These are phyloP conservation scores for Alauda arvensis DNA, from an alignment of 2,797 vertebrate genomes.

Conservation along the genomic window DNA sequence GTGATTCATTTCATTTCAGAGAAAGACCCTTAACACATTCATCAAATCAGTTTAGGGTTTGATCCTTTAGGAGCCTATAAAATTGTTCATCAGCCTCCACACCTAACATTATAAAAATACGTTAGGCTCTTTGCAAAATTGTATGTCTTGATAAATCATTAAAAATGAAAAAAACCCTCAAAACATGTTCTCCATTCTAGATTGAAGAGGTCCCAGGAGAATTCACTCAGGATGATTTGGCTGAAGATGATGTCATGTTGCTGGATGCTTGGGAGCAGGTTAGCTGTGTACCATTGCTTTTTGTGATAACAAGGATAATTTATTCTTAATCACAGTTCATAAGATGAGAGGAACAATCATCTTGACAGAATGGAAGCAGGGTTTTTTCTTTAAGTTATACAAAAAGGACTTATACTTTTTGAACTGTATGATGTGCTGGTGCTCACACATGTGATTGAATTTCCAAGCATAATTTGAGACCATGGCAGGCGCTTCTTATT, in stretches of 20 bases:
- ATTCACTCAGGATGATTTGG: constrained; percentile 89
- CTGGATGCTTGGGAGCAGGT: constrained; percentile 91
- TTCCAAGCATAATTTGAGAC: neutral
- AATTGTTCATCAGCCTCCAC: neutral
- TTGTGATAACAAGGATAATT: neutral
- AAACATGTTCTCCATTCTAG: constrained; percentile 62
- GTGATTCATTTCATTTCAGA: constrained; percentile 4
- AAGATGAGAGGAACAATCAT: neutral
- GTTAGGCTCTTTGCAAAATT: neutral
- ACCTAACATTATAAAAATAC: neutral
- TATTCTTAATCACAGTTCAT: neutral
- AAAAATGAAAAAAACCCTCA: neutral
- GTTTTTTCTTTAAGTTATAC: neutral
- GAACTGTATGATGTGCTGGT: neutral
- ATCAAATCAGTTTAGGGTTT: neutral
- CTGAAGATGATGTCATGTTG: constrained; percentile 92
- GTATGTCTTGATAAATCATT: neutral
- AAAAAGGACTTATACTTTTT: neutral
- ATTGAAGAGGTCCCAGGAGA: constrained; percentile 92
- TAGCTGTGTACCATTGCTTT: neutral
- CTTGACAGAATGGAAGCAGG: neutral
- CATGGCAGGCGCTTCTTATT: neutral
- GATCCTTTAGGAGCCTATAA: neutral
- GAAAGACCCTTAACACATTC: neutral
- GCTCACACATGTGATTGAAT: neutral